phyloP scores from a whole-genome alignment of 2,888 invertebrate species.

The Theristus sp. region DNA sequence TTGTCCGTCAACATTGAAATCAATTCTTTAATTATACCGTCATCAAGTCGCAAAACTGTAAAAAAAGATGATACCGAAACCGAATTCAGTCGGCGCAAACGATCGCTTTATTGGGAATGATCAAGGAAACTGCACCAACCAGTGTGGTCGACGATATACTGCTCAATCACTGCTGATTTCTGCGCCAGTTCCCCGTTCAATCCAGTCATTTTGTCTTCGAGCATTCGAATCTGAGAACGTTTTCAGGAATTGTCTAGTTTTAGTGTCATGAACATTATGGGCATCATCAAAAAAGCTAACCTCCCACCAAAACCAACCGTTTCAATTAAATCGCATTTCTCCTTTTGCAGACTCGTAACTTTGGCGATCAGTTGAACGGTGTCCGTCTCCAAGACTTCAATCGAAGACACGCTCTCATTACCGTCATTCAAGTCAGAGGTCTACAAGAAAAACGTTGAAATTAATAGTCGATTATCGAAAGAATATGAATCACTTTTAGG shows the following conservation, averaged over 20 bases:
- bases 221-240: slow-evolving; percentile 17
- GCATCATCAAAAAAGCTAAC: not conserved
- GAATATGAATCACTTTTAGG: no score
- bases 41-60: no score
- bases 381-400: slow-evolving; percentile 28
- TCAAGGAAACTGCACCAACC: no score
- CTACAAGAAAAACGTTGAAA: no score
- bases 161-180: slow-evolving; percentile 36
- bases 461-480: no score
- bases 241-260: not conserved
- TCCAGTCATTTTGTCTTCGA: slow-evolving; percentile 35
- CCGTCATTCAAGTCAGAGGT: no score
- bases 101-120: no score
- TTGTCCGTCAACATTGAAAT: no score
- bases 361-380: slow-evolving; percentile 30
- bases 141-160: slow-evolving; percentile 30
- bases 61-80: no score
- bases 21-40: no score
- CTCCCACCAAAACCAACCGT: slow-evolving; percentile 20
- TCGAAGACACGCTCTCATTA: slow-evolving; percentile 5
- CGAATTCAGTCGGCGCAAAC: no score
- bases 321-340: slow-evolving; percentile 36
- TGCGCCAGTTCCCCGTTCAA: slow-evolving; percentile 37
- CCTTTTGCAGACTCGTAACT: slow-evolving; percentile 31
- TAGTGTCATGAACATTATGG: no score